Evolutionary conservation across 2,888 invertebrate genomes (phyloP).

Genomic region (Apomyelois bistriatella): DNA sequence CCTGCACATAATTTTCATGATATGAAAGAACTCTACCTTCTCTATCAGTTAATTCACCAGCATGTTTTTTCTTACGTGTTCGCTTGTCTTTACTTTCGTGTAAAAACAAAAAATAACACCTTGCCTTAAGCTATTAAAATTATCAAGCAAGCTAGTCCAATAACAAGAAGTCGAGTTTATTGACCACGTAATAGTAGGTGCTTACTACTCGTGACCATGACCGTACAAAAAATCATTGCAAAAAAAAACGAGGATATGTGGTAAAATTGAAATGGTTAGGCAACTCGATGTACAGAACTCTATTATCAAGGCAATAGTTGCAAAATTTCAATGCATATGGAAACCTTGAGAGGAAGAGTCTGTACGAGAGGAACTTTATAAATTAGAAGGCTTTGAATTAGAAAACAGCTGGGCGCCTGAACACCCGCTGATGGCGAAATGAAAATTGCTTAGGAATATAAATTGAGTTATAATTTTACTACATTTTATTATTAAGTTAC

Average conservation of each 20-base stretch:
- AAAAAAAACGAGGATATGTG: neutral
- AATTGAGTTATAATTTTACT: neutral
- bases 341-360: neutral
- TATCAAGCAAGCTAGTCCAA: neutral
- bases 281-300: no score
- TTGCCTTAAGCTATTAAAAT: neutral
- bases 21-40: no score
- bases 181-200: neutral
- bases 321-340: neutral
- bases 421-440: constrained; percentile 12
- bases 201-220: neutral
- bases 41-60: no score
- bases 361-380: neutral
- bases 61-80: no score
- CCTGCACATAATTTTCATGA: no score
- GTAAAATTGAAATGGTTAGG: neutral
- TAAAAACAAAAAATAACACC: no score
- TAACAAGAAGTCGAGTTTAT: neutral
- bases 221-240: neutral
- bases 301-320: neutral
- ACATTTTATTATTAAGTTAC: neutral
- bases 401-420: constrained; percentile 6
- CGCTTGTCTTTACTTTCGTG: no score
- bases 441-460: neutral
- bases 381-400: neutral